Base-by-base conservation (phyloP, 1,140 invertebrate species). In the Choristoneura fumiferana region DNA sequence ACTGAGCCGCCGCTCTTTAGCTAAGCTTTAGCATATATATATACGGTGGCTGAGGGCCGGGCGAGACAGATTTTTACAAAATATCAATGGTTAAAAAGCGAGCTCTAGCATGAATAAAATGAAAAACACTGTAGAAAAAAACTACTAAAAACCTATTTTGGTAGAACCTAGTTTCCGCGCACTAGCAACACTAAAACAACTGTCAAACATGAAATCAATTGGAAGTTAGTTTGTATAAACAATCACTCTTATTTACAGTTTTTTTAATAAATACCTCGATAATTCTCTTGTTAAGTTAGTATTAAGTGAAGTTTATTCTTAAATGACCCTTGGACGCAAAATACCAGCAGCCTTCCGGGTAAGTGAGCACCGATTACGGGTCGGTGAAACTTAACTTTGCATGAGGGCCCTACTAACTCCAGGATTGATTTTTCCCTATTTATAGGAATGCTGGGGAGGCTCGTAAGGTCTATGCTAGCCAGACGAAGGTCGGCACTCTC, bases 401-500 rank as follows among this genome's bases (percentile, higher is more conserved):
- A 87, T 88, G 76, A 72, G 67, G 71, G 61, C 2, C 71, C 69
- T 63, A 67, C 62, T 71, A 83, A 83, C 75, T 63, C 60, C 71
- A 67, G 67, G 69, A 88, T 88, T 87, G 85, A 88, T 88, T 88
- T n/a, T 86, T 82, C 57, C 64, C 76, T 87, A 87, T 87, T 88
- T 88, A 84, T 88, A 88, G 85, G 81, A 88, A 87, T 88, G 85
- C 79, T 74, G 85, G 85, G 80, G 85, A 87, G 40, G 69, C 75
- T 77, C 83, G 84, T 69, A 88, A 88, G 78, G 79, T 80, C 71
- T 88, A 84, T 84, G 67, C 76, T 88, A 84, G 71, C 72, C 85
- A 90, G 81, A 88, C 83, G 66, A 89, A 90, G 82, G 82, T 80
- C 66, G 87, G 86, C 58, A 88, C 81, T 75, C 83, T 89, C n/a